These are phyloP conservation scores for Sebastes oblongus DNA, from an alignment of 2,797 vertebrate species.

Conservation along the genomic window DNA sequence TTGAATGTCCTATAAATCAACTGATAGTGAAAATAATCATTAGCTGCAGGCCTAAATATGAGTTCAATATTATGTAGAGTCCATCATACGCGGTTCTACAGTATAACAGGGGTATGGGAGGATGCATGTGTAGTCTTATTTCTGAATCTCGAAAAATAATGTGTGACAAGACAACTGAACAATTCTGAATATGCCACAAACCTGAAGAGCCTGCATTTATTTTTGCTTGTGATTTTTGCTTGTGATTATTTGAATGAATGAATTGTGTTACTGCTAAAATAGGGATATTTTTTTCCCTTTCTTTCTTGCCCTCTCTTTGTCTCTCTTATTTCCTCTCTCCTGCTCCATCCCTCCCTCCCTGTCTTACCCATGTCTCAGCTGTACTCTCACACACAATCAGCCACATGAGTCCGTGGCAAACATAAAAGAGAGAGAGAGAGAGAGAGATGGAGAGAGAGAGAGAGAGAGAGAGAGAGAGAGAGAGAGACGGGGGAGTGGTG, in stretches of 20 bases:
- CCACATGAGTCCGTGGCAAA: constrained; percentile 39
- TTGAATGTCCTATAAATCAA: neutral
- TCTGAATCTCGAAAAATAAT: neutral
- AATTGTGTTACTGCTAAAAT: constrained; percentile 8
- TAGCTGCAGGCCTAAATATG: neutral
- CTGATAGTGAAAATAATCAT: neutral
- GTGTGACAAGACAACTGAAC: neutral
- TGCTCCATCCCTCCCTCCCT: neutral
- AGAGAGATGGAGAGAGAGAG: neutral
- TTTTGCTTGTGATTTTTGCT: neutral
- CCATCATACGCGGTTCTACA: neutral
- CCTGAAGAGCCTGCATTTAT: neutral
- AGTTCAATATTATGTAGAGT: neutral
- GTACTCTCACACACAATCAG: constrained; percentile 51
- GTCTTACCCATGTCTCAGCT: constrained; percentile 33
- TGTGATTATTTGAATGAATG: constrained; percentile 27
- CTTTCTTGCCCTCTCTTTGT: constrained; percentile 8
- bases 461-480: constrained; percentile 25
- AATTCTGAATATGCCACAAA: constrained; percentile 2
- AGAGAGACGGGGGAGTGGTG: neutral
- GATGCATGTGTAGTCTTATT: neutral
- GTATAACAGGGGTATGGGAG: neutral
- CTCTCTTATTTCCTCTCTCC: constrained; percentile 22
- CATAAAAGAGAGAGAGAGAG: constrained; percentile 22
- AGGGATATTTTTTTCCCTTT: neutral